phyloP scores from a whole-genome alignment of 2,888 invertebrate species.

The Urechis unicinctus region DNA sequence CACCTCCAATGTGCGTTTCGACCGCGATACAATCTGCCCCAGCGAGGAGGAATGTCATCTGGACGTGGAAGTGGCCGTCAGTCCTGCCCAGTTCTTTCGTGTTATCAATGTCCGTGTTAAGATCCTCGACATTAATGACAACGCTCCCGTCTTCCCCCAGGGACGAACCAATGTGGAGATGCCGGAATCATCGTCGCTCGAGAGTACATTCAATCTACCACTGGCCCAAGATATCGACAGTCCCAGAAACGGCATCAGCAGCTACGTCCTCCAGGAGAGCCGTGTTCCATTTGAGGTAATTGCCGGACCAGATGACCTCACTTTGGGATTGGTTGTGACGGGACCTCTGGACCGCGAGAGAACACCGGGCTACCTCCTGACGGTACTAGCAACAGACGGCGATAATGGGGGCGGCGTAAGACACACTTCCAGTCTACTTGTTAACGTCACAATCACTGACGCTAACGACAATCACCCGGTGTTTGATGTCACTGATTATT shows the following conservation, averaged over 20 bases:
- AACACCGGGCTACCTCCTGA: conserved; percentile 8
- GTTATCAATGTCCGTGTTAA: neutral
- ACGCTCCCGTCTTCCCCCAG: neutral
- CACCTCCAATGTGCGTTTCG: neutral
- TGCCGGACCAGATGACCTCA: neutral
- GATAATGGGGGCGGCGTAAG: conserved; percentile 9
- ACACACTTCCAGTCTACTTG: conserved; percentile 6
- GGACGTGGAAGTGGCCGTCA: neutral
- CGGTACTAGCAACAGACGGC: conserved; percentile 14
- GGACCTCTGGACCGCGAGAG: conserved; percentile 30
- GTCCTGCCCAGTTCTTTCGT: neutral
- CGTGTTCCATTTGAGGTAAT: neutral
- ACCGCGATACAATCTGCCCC: neutral
- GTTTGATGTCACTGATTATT: conserved; percentile 11
- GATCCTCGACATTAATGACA: neutral
- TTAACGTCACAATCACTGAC: conserved; percentile 11
- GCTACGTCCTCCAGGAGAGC: neutral
- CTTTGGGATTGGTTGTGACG: conserved; percentile 18
- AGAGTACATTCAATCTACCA: neutral
- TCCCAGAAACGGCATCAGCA: neutral
- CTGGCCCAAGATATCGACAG: neutral
- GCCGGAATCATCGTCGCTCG: neutral
- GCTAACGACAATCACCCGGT: conserved; percentile 17
- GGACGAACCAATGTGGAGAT: neutral
- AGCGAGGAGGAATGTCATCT: neutral